Percentiles rank a stretch among this genome's conserved stretches.
These are phyloP conservation scores for Illadopsis cleaveri DNA, from an alignment of 2,113 vertebrate species.

Conservation along the genomic window DNA sequence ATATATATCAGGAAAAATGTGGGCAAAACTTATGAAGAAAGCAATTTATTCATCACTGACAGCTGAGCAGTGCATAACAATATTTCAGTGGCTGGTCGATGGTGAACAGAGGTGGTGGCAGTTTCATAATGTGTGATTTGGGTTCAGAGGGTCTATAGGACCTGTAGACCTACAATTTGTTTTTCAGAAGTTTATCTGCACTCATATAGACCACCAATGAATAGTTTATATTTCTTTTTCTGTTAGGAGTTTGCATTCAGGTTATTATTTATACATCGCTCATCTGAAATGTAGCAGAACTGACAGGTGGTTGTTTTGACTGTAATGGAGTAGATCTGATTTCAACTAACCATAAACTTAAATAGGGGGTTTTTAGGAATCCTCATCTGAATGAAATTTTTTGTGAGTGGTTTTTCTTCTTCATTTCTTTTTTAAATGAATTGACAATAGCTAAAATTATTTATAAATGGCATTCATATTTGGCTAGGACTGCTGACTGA, in stretches of 20 bases:
- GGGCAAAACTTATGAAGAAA: neutral
- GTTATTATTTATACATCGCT: neutral
- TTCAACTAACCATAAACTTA: neutral
- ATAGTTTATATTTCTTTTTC: neutral
- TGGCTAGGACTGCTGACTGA: neutral
- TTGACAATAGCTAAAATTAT: neutral
- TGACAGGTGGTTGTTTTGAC: neutral
- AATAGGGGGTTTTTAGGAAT: neutral
- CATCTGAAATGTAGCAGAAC: neutral
- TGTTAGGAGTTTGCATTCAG: neutral
- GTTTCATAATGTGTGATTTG: neutral
- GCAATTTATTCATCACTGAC: constrained; percentile 12
- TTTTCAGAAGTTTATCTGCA: neutral
- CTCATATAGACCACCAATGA: neutral
- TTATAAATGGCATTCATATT: neutral
- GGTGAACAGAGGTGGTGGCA: neutral
- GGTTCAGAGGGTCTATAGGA: neutral
- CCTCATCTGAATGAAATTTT: neutral
- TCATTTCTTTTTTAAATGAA: neutral
- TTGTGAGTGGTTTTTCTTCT: neutral
- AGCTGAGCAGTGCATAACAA: neutral
- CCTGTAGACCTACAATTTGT: neutral
- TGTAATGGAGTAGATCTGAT: neutral
- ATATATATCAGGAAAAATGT: neutral
- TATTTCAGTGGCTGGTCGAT: neutral